These are phyloP conservation scores for Leptobrachium leishanense DNA, from an alignment of 2,113 vertebrate species.

Conservation along the genomic window DNA sequence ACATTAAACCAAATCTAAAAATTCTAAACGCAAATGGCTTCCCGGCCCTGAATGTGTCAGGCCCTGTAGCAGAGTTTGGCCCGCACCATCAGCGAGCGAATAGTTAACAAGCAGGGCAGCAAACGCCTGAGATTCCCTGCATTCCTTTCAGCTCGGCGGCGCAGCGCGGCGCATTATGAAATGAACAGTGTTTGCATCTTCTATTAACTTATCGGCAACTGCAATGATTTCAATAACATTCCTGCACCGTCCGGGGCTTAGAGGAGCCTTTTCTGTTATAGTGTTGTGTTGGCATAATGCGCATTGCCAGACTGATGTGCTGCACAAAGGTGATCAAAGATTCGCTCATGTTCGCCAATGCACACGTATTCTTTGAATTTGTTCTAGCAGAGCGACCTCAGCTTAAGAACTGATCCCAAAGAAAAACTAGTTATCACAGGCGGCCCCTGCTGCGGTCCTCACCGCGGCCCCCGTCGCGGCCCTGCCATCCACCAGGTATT, in stretches of 20 bases:
- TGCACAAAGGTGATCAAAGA: constrained; percentile 93
- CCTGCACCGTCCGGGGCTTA: constrained; percentile 85
- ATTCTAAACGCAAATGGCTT: no score
- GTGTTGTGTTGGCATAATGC: constrained; percentile 91
- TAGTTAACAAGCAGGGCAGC: constrained; percentile 12
- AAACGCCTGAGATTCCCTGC: constrained; percentile 72
- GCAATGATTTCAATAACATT: constrained; percentile 90
- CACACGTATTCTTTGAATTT: constrained; percentile 82
- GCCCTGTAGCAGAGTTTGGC: no score
- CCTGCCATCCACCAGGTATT: constrained; percentile 69
- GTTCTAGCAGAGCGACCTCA: constrained; percentile 81
- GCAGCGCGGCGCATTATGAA: constrained; percentile 85
- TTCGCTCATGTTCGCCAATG: constrained; percentile 75
- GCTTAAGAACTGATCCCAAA: constrained; percentile 84
- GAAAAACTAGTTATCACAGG: constrained; percentile 80
- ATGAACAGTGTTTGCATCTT: constrained; percentile 97
- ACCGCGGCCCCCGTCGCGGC: no score
- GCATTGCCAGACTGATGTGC: constrained; percentile 95
- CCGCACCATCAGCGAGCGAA: neutral
- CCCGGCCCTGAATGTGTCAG: no score
- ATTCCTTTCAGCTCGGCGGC: constrained; percentile 87
- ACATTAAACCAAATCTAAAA: no score
- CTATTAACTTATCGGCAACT: constrained; percentile 86
- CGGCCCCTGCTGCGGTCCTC: constrained; percentile 70
- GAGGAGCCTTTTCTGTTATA: constrained; percentile 76